These are phyloP conservation scores for Distichodus sexfasciatus DNA, from an alignment of 2,797 vertebrate species.

Conservation along the genomic window DNA sequence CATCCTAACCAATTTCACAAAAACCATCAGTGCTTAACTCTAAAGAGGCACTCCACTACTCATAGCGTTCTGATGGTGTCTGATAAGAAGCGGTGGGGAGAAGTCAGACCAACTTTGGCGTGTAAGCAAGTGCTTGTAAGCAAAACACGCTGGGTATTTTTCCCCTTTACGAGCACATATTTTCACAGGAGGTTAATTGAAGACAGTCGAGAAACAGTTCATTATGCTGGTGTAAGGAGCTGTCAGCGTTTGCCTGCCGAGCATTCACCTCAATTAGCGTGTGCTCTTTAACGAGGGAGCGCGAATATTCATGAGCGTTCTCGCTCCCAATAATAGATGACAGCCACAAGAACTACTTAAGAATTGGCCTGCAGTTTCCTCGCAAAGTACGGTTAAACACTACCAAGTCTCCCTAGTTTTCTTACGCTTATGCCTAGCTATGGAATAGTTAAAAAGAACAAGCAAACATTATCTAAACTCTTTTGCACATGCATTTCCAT, in stretches of 20 bases:
- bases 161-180: neutral
- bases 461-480: too few relatives aligned
- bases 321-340: neutral
- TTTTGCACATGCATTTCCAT: too few relatives aligned
- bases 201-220: constrained; percentile 19
- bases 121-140: constrained; percentile 3
- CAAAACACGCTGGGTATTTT: neutral
- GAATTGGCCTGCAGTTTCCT: neutral
- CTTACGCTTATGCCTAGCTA: too few relatives aligned
- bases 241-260: constrained; percentile 2
- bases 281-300: neutral
- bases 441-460: too few relatives aligned
- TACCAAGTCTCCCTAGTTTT: neutral
- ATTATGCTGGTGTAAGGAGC: constrained; percentile 13
- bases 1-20: constrained; percentile 41
- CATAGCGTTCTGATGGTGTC: constrained; percentile 41
- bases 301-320: neutral
- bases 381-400: neutral
- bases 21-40: constrained; percentile 47
- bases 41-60: constrained; percentile 52
- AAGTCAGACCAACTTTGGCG: constrained; percentile 38
- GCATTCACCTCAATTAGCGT: neutral
- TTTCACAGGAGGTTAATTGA: constrained; percentile 17
- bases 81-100: constrained; percentile 41
- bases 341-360: neutral